Base-by-base conservation (phyloP, 2,113 vertebrate genomes). In the Camelus dromedarius region DNA sequence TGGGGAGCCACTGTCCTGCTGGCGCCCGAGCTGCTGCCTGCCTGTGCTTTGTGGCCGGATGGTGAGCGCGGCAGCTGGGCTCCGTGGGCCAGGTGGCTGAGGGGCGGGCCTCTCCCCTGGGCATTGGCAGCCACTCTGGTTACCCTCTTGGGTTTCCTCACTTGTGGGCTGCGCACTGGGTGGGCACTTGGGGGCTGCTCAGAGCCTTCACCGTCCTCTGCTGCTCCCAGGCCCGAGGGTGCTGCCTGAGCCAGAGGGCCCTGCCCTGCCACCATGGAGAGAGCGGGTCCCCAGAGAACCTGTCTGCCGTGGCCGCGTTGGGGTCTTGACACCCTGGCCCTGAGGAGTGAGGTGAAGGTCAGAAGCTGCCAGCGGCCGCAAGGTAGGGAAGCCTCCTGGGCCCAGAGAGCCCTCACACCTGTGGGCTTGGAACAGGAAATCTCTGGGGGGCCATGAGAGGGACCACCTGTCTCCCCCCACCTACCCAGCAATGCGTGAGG, bases 61-160 rank as follows among this genome's bases (percentile, higher is more conserved):
- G 30, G 81, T 77, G 91, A 73, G 4, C 0, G 6, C 18, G 30
- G 97, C 98, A 98, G 98, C 96, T 93, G 87, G 98, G 97, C 97
- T 97, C 95, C 94, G 0, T 0, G 77, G 97, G 91, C 98, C 98
- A 98, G 95, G 98, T 42, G 98, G 98, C 20, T 93, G 95, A 83
- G 95, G 97, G 96, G 92, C 80, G 0, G 16, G 15, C 13, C 89
- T 95, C 77, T 98, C 93, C 73, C 75, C 9, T 11, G 24, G 97
- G 98, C 96, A 97, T 96, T 95, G 73, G 96, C 97, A 97, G 97
- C 95, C 6, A 0, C 93, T 98, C 95, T 92, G 88, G 82, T 94
- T 94, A 93, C 97, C 73, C 96, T 98, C 89, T 98, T 98, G 96
- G 77, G 81, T 99, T 98, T 98, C 98, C 93, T 93, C 26, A 42